Evolutionary conservation across 2,113 vertebrate genomes (phyloP).

Genomic region (Speoplatyrhinus poulsoni): DNA sequence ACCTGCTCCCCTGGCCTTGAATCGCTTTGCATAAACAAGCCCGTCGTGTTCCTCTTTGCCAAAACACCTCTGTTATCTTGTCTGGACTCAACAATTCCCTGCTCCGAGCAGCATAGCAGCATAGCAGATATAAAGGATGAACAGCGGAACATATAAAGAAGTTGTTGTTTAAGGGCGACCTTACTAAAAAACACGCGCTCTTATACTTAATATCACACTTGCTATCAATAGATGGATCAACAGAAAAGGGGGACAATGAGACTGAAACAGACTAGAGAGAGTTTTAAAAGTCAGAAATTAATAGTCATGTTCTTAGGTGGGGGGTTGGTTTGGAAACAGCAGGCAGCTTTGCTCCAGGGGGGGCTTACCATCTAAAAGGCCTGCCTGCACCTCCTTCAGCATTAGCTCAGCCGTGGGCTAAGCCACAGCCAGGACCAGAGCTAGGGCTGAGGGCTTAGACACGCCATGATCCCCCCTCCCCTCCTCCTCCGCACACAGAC

Average conservation of each 20-base stretch:
- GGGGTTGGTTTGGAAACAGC: slow-evolving; percentile 50
- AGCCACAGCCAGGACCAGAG: slow-evolving; percentile 58
- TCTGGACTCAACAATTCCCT: too few relatives aligned
- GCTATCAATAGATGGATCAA: not conserved
- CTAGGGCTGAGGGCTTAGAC: slow-evolving; percentile 47
- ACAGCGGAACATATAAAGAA: too few relatives aligned
- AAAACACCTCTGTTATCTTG: too few relatives aligned
- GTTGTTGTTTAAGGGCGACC: too few relatives aligned
- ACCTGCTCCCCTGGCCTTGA: too few relatives aligned
- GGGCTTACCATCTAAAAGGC: slow-evolving; percentile 62
- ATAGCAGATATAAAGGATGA: too few relatives aligned
- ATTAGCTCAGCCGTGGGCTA: slow-evolving; percentile 61
- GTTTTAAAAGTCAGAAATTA: slow-evolving; percentile 59
- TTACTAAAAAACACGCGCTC: not conserved
- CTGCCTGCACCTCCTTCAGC: slow-evolving; percentile 60
- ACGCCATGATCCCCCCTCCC: slow-evolving; percentile 40
- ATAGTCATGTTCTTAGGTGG: slow-evolving; percentile 47
- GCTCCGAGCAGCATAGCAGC: too few relatives aligned
- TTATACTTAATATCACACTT: too few relatives aligned
- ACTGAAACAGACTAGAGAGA: slow-evolving; percentile 33
- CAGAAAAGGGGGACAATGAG: slow-evolving; percentile 6
- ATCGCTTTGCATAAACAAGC: too few relatives aligned
- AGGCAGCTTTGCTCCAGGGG: slow-evolving; percentile 47
- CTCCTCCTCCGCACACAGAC: not conserved
- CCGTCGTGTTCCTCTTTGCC: too few relatives aligned